These are phyloP conservation scores for Arrhamphus sclerolepis DNA, from an alignment of 2,797 vertebrate genomes.

Conservation along the genomic window DNA sequence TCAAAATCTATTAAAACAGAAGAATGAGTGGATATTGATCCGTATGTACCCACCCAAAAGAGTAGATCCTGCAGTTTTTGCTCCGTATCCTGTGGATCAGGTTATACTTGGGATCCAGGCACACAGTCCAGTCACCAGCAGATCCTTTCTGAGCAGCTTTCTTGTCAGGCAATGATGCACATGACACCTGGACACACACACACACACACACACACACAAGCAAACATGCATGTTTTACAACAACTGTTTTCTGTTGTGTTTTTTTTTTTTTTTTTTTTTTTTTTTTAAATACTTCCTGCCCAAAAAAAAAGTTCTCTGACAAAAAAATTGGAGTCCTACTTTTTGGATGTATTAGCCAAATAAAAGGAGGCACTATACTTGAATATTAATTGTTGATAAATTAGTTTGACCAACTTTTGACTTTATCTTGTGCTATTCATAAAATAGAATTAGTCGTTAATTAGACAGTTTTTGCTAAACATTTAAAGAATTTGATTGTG, in stretches of 20 bases:
- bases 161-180: conserved; percentile 65
- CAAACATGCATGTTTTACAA: background rate
- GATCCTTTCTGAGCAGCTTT: conserved; percentile 54
- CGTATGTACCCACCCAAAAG: conserved; percentile 86
- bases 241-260: background rate
- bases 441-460: too few relatives aligned
- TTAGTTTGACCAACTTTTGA: background rate
- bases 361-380: background rate
- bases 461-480: background rate
- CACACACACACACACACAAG: conserved; percentile 6
- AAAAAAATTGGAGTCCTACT: too few relatives aligned
- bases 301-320: too few relatives aligned
- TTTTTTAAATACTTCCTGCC: background rate
- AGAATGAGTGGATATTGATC: background rate
- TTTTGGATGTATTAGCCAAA: background rate
- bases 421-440: background rate
- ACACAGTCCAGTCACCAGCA: conserved; percentile 85
- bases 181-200: conserved; percentile 81
- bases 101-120: conserved; percentile 88
- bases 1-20: too few relatives aligned
- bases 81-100: conserved; percentile 84
- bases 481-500: too few relatives aligned
- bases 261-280: too few relatives aligned
- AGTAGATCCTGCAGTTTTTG: conserved; percentile 91
- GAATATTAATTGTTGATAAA: background rate